Evolutionary conservation across 2,113 vertebrate species (phyloP).

Genomic region (Ctenodactylus gundi): DNA sequence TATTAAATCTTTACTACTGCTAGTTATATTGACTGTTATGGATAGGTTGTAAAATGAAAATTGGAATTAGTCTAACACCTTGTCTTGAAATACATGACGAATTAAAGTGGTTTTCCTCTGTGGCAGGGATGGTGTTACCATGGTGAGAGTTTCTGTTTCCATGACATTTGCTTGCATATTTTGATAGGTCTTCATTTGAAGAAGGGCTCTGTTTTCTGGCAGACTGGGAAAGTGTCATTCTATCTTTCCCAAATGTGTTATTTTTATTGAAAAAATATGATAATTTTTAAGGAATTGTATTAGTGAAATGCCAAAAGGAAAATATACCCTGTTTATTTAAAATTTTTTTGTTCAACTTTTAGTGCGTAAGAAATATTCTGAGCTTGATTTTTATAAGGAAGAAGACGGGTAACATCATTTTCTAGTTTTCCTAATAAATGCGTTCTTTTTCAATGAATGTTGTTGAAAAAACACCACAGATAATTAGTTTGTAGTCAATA

Average conservation of each 20-base stretch:
- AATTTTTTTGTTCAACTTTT: constrained; percentile 43
- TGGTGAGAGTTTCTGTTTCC: constrained; percentile 88
- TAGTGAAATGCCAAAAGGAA: constrained; percentile 47
- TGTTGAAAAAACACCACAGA: constrained; percentile 38
- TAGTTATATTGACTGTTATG: constrained; percentile 72
- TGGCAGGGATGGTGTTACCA: constrained; percentile 83
- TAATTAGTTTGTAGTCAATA: constrained; percentile 23
- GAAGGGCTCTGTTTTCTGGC: constrained; percentile 77
- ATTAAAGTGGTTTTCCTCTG: constrained; percentile 76
- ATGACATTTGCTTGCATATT: constrained; percentile 86
- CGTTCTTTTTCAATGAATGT: constrained; percentile 36
- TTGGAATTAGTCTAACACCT: constrained; percentile 76
- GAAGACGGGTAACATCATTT: constrained; percentile 2
- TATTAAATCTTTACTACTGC: constrained; percentile 73
- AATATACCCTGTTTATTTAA: constrained; percentile 34
- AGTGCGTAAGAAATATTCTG: constrained; percentile 39
- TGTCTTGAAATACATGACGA: constrained; percentile 78
- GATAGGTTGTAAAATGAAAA: constrained; percentile 77
- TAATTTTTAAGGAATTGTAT: constrained; percentile 62
- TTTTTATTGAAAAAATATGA: constrained; percentile 43
- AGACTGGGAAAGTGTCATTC: constrained; percentile 71
- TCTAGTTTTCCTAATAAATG: constrained; percentile 59
- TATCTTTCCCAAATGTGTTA: constrained; percentile 59
- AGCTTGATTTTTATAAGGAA: constrained; percentile 29
- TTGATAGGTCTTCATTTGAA: constrained; percentile 81